Conservation (phyloP, 2,113 vertebrate species). For the Dinomys branickii region DNA sequence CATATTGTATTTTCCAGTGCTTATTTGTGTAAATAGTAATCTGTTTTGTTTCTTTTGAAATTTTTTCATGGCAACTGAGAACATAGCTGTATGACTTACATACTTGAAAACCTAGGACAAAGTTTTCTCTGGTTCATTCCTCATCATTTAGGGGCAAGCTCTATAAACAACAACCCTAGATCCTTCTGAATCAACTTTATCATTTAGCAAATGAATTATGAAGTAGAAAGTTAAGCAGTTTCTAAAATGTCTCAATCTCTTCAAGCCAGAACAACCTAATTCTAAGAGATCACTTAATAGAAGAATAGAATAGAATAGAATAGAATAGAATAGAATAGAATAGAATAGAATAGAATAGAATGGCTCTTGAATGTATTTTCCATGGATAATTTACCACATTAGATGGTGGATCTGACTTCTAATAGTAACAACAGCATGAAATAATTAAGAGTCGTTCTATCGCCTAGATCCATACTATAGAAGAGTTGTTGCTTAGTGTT, state of each 20-base stretch:
- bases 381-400: neutral
- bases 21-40: constrained; percentile 63
- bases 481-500: neutral
- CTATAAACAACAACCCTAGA: neutral
- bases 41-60: neutral
- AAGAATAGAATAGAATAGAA: neutral
- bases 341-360: neutral
- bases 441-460: neutral
- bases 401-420: neutral
- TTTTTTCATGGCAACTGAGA: constrained; percentile 47
- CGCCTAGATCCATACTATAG: neutral
- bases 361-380: neutral
- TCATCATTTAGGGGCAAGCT: neutral
- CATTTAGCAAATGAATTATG: constrained; percentile 21
- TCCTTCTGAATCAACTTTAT: constrained; percentile 39
- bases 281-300: neutral
- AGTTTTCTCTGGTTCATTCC: neutral
- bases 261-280: neutral
- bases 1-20: constrained; percentile 55
- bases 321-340: neutral
- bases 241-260: constrained; percentile 27
- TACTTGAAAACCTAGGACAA: neutral
- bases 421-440: neutral
- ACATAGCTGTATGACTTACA: neutral
- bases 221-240: neutral